Conservation (phyloP, 2,113 vertebrate genomes). For the Tretioscincus oriximinensis region DNA sequence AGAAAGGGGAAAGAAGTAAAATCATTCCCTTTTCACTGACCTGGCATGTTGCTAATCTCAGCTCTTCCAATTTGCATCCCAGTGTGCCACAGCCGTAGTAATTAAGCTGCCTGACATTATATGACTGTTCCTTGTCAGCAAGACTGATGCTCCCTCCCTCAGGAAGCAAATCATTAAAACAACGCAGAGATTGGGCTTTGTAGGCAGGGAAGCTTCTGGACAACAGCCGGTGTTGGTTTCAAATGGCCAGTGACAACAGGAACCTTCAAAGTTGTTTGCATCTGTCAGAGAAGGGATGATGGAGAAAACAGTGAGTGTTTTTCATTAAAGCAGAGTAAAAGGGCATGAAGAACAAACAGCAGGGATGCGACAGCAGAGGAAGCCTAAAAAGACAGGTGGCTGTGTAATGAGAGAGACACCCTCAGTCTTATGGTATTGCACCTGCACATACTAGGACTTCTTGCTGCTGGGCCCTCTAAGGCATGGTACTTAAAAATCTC, state of each 20-base stretch:
- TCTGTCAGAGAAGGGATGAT: neutral
- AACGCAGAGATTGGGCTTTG: constrained; percentile 17
- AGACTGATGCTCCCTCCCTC: constrained; percentile 32
- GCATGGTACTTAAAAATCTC: too few species aligned
- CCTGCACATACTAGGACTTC: too few species aligned
- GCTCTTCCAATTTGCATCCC: constrained; percentile 54
- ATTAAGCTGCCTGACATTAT: constrained; percentile 52
- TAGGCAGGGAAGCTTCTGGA: constrained; percentile 13
- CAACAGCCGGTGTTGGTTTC: constrained; percentile 11
- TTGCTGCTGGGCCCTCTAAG: too few species aligned
- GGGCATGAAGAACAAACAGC: neutral
- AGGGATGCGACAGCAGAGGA: neutral
- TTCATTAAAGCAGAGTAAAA: constrained; percentile 8
- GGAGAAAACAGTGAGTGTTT: neutral
- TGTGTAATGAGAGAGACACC: neutral
- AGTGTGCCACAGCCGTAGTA: constrained; percentile 36
- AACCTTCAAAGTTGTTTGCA: neutral
- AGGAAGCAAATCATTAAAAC: constrained; percentile 51
- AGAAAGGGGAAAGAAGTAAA: neutral
- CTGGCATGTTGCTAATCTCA: constrained; percentile 26
- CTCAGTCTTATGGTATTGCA: too few species aligned
- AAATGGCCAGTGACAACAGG: neutral
- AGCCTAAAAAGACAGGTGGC: neutral
- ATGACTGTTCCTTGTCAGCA: constrained; percentile 48
- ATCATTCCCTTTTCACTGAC: constrained; percentile 25